These are phyloP conservation scores for Cyclina sinensis DNA, from an alignment of 1,140 invertebrate genomes.

Conservation along the genomic window DNA sequence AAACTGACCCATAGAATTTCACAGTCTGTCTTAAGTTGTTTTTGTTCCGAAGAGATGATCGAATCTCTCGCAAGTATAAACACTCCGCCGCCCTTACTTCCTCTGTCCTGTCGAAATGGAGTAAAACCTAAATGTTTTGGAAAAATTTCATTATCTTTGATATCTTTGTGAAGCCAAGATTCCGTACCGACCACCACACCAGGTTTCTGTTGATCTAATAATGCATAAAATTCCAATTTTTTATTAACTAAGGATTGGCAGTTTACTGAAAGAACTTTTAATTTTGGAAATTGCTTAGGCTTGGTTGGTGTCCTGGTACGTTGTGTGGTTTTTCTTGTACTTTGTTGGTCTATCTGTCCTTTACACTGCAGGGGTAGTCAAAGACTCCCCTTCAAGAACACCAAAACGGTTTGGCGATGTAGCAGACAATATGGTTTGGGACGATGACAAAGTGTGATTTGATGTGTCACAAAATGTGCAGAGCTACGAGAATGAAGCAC, in stretches of 20 bases:
- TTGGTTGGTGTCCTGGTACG: too few relatives aligned
- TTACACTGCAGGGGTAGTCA: too few relatives aligned
- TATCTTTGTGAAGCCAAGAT: neutral
- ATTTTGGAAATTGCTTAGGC: neutral
- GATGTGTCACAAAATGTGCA: too few relatives aligned
- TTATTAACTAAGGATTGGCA: slow-evolving; percentile 22
- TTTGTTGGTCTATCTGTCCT: too few relatives aligned
- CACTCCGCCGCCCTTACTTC: slow-evolving; percentile 5
- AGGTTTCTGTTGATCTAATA: neutral
- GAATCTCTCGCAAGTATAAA: slow-evolving; percentile 30
- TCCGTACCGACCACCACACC: neutral
- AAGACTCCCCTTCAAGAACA: too few relatives aligned
- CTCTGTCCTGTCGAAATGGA: neutral
- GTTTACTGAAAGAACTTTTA: slow-evolving; percentile 6
- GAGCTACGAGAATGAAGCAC: too few relatives aligned
- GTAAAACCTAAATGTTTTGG: slow-evolving; percentile 2
- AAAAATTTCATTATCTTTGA: slow-evolving; percentile 14
- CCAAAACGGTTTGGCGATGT: too few relatives aligned
- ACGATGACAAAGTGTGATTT: too few relatives aligned
- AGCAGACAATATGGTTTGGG: too few relatives aligned
- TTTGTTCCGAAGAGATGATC: slow-evolving; percentile 2
- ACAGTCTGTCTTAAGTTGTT: slow-evolving; percentile 34
- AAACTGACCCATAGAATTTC: slow-evolving; percentile 10
- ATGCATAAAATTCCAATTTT: slow-evolving; percentile 29
- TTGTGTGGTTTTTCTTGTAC: too few relatives aligned